A percentile compares a stretch with the other conserved stretches of the same genome.
Conservation (phyloP, 2,888 invertebrate species). For the Limenitis camilla region DNA sequence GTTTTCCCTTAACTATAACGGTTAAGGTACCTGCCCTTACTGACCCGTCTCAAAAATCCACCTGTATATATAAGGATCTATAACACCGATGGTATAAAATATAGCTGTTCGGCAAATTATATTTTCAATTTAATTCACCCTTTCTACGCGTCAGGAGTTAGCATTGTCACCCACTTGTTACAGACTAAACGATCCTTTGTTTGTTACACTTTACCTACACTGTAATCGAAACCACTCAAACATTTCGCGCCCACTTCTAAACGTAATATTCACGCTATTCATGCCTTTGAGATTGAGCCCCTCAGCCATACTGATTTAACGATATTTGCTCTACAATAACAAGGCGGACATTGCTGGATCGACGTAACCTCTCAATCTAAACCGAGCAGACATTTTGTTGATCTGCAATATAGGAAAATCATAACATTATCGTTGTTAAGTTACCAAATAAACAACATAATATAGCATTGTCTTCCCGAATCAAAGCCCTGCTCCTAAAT, state of each 20-base stretch:
- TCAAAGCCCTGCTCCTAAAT: constrained; percentile 17
- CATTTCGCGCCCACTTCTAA: constrained; percentile 57
- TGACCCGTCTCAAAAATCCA: too few relatives aligned
- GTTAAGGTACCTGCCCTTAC: too few relatives aligned
- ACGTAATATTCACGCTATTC: constrained; percentile 50
- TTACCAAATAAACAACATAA: too few relatives aligned
- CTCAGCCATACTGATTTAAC: constrained; percentile 44
- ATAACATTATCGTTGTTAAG: constrained; percentile 1
- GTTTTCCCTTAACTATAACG: too few relatives aligned
- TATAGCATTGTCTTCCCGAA: neutral
- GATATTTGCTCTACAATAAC: constrained; percentile 54
- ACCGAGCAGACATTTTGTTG: constrained; percentile 22
- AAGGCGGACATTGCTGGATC: constrained; percentile 41
- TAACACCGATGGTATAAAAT: neutral
- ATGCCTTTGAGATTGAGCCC: constrained; percentile 40
- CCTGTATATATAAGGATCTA: too few relatives aligned
- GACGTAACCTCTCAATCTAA: constrained; percentile 44
- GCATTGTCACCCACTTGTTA: constrained; percentile 52
- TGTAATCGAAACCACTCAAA: constrained; percentile 54
- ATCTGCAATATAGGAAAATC: constrained; percentile 6
- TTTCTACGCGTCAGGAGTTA: constrained; percentile 45
- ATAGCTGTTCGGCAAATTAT: neutral
- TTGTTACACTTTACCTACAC: constrained; percentile 56
- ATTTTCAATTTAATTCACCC: neutral
- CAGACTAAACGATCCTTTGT: constrained; percentile 64